A percentile compares a stretch with the other conserved stretches of the same genome.
phyloP scores from a whole-genome alignment of 2,113 vertebrate species.

The Gambusia affinis region DNA sequence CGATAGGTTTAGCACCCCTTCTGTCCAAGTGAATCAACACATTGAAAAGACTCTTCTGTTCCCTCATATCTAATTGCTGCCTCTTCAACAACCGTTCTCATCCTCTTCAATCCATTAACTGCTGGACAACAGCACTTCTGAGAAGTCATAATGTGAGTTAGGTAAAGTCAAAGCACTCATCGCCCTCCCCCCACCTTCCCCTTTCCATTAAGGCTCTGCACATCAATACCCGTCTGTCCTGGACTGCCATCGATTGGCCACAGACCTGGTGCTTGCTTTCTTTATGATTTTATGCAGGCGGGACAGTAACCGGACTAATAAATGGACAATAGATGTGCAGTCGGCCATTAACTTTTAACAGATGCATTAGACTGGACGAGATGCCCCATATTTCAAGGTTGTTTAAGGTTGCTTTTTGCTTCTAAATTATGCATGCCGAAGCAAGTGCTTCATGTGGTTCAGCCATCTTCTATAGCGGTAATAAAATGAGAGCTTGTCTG shows the following conservation, averaged over 20 bases:
- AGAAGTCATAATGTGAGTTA: slow-evolving; percentile 71
- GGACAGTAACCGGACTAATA: slow-evolving; percentile 63
- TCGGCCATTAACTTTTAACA: slow-evolving; percentile 70
- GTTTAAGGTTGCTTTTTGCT: slow-evolving; percentile 71
- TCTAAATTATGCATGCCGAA: slow-evolving; percentile 60
- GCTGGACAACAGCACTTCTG: slow-evolving; percentile 67
- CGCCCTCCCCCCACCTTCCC: not conserved
- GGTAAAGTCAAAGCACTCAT: slow-evolving; percentile 71
- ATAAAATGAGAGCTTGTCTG: slow-evolving; percentile 41
- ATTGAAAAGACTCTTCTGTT: slow-evolving; percentile 48
- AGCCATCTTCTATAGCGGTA: slow-evolving; percentile 19
- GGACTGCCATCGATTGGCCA: slow-evolving; percentile 25
- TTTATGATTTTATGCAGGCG: slow-evolving; percentile 28
- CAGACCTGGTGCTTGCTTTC: slow-evolving; percentile 34
- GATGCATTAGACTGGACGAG: slow-evolving; percentile 47
- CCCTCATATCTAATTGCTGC: slow-evolving; percentile 63
- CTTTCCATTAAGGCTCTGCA: slow-evolving; percentile 65
- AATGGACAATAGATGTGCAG: slow-evolving; percentile 65
- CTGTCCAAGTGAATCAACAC: slow-evolving; percentile 32
- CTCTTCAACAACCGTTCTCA: slow-evolving; percentile 53
- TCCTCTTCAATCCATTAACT: slow-evolving; percentile 66
- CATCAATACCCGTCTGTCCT: slow-evolving; percentile 62
- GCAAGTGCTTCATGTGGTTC: slow-evolving; percentile 18
- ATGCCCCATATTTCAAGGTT: slow-evolving; percentile 70
- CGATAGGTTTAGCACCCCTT: slow-evolving; percentile 40